Evolutionary conservation across 1,140 invertebrate species (phyloP), one percentile per base, ranked within the genome.

Genomic region (Homarus americanus): DNA sequence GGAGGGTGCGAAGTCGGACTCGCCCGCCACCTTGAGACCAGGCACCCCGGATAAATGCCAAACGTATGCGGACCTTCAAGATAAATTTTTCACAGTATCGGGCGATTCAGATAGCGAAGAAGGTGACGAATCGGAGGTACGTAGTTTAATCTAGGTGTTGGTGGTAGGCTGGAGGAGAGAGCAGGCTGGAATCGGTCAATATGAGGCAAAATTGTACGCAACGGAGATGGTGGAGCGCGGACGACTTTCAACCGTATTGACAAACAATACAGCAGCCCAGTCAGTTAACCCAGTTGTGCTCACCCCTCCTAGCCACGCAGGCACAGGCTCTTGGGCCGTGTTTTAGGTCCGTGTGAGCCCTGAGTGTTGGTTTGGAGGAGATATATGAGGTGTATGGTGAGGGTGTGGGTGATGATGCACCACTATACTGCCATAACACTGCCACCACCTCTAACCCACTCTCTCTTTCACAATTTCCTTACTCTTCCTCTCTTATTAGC

Each of bases 41-140:
- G 58, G 38, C 49, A 92, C 53, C 82, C 80, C 78, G 85, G 73
- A 92, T 88, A 92, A 92, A 92, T 88, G 87, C 87, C 91, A 87
- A 79, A 85, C 91, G 73, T 92, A 90, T 92, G 91, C 91, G 66
- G 87, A 92, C 83, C 91, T 92, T 28, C 87, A 92, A 66, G 91
- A 92, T 66, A 92, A 92, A 92, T 92, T 91, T 72, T 91, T 89
- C 72, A 86, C 91, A 69, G 83, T 86, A 69, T 92, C 91, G 69
- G 91, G 82, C 82, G 91, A 92, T 32, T 92, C 91, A 80, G 91
- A 92, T 38, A 92, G 91, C 80, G 91, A 92, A 82, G 91, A 90
- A 69, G 91, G 84, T 40, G 91, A 92, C 82, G 87, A 86, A 73
- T 92, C 91, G 82, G 91, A 92, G 91, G 91, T 92, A 90, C 24